Evolutionary conservation across 2,797 vertebrate species (phyloP).

Genomic region (Lophius americanus): DNA sequence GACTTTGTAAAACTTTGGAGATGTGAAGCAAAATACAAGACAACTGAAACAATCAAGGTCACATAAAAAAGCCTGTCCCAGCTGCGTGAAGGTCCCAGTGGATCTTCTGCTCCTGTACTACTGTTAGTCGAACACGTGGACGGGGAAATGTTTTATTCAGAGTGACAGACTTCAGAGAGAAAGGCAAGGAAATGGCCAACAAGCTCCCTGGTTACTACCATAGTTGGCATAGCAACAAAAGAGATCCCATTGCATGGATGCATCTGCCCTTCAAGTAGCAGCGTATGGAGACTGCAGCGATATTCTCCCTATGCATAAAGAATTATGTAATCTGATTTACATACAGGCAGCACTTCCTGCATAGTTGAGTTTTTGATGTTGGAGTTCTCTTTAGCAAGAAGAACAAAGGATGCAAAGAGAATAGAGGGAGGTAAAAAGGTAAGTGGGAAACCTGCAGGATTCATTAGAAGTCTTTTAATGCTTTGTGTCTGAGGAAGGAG

Average conservation of each 20-base stretch:
- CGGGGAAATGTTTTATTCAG: constrained; percentile 17
- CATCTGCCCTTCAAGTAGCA: constrained; percentile 1
- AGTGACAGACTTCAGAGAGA: constrained; percentile 19
- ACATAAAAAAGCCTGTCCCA: neutral
- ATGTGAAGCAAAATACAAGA: constrained; percentile 11
- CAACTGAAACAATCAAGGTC: constrained; percentile 15
- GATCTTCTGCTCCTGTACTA: neutral
- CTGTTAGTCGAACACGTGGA: neutral
- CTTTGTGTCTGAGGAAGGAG: constrained; percentile 24
- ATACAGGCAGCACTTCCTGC: constrained; percentile 1
- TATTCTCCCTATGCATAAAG: constrained; percentile 2
- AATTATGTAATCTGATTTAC: constrained; percentile 30
- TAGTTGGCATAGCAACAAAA: constrained; percentile 44
- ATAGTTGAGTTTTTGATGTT: constrained; percentile 12
- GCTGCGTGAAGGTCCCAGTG: neutral
- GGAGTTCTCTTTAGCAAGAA: constrained; percentile 8
- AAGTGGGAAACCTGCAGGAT: constrained; percentile 36
- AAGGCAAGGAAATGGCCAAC: constrained; percentile 13
- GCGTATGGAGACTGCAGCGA: neutral
- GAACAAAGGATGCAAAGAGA: constrained; percentile 6
- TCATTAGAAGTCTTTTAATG: constrained; percentile 43
- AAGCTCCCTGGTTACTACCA: constrained; percentile 15
- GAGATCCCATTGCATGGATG: constrained; percentile 11
- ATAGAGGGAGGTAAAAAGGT: constrained; percentile 13
- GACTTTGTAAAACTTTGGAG: neutral